Evolutionary conservation across 2,113 vertebrate genomes (phyloP), one percentile per base, ranked within the genome.

Genomic region (Apaloderma vittatum): DNA sequence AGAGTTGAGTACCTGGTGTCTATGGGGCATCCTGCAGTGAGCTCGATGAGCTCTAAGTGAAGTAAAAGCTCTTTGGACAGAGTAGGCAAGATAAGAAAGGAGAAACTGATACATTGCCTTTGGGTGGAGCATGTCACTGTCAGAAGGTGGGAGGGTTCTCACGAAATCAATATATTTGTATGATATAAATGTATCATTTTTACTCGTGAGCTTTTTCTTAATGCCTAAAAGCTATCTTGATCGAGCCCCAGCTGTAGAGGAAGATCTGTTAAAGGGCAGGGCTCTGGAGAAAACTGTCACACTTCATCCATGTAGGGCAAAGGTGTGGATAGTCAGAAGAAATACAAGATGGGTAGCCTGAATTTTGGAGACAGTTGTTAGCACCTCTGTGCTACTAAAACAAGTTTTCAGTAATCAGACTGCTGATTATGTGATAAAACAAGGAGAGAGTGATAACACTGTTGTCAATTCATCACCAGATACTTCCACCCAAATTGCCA

Each of bases 371-470:
- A n/a, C 0, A 15, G 87, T 77, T 94, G 70, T 61, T 79, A 84
- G 81, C 73, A 76, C n/a, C 61, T 62, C 76, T 67, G 57, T 76
- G 77, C 84, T 84, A 40, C 61, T 72, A 57, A 87, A 87, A 37
- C 45, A 29, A 8, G 9, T 37, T 57, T 91, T 86, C 2, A 2
- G 55, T 91, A 51, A 89, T 72, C 80, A 91, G 86, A 57, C 73
- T 94, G 86, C 89, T 95, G 76, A 86, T 91, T 71, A 81, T 21
- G 24, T 79, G 74, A 91, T 90, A 86, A 95, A 96, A 58, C 45
- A 91, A 75, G 46, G 70, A 78, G 48, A 84, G 48, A 82, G 66
- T 16, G 24, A 61, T 81, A 95, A 87, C 20, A 9, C 49, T 65
- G 52, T 40, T 94, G 74, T 70, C 87, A 85, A 62, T 91, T 94